phyloP scores from a whole-genome alignment of 37 sponge, comb jelly and placozoan species.

The Lycopodina hypogea region DNA sequence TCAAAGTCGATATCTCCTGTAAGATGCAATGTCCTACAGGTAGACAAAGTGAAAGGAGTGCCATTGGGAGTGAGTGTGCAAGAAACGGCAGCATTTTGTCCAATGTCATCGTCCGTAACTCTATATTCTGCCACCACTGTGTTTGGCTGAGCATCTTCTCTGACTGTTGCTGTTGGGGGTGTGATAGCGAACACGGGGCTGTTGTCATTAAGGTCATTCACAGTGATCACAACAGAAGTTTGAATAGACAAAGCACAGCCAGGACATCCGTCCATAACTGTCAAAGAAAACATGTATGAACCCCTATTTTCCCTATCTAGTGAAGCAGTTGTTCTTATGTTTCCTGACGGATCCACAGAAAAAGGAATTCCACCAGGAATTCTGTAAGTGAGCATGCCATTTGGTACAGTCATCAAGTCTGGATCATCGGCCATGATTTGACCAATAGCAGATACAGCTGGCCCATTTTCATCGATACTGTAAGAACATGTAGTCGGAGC shows the following conservation, averaged over 20 bases:
- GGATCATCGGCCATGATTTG: constrained; percentile 51
- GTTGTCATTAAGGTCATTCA: constrained; percentile 68
- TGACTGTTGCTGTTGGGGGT: constrained; percentile 6
- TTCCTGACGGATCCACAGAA: constrained; percentile 28
- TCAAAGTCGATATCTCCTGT: constrained; percentile 46
- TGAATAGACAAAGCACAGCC: constrained; percentile 12
- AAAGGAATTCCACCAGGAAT: constrained; percentile 1
- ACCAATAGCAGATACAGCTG: constrained; percentile 3
- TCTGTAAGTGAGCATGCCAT: constrained; percentile 47
- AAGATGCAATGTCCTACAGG: constrained; percentile 12
- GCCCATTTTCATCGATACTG: constrained; percentile 29
- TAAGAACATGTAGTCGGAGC: constrained; percentile 23
- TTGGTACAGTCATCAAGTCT: constrained; percentile 38
- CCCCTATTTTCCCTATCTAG: constrained; percentile 27
- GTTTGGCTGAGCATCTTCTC: constrained; percentile 16
- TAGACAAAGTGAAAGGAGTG: constrained; percentile 14
- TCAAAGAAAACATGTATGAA: constrained; percentile 12
- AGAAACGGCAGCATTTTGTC: constrained; percentile 49
- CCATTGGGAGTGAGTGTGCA: constrained; percentile 29
- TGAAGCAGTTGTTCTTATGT: constrained; percentile 6
- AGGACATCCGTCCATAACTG: constrained; percentile 36
- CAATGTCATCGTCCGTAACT: constrained; percentile 65
- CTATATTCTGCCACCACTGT: constrained; percentile 10
- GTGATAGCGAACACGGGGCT: constrained; percentile 40
- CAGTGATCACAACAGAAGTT: constrained; percentile 17